Conservation (phyloP, 2,797 vertebrate species). For the Cyprinodon diabolis region DNA sequence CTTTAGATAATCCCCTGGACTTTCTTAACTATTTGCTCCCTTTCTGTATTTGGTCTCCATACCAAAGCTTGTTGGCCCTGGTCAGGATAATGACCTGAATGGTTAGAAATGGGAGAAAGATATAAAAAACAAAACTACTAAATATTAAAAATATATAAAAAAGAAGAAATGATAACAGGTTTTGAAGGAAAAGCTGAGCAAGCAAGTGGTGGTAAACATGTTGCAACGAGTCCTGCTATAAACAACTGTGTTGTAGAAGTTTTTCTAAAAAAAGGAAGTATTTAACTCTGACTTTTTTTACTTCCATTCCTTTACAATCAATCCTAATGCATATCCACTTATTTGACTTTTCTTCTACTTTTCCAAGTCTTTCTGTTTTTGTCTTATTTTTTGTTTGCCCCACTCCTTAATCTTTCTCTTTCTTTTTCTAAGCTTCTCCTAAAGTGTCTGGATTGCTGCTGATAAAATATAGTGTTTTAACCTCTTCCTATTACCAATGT, state of each 20-base stretch:
- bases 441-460: conserved; percentile 74
- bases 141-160: too few species aligned
- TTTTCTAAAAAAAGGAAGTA: background rate
- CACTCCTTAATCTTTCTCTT: background rate
- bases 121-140: too few species aligned
- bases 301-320: background rate
- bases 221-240: background rate
- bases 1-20: background rate
- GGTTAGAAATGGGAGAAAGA: too few species aligned
- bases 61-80: too few species aligned
- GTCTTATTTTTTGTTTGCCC: background rate
- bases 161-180: too few species aligned
- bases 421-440: conserved; percentile 54
- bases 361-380: background rate
- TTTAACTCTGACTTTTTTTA: background rate
- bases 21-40: too few species aligned
- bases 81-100: too few species aligned
- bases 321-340: background rate
- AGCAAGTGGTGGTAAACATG: background rate
- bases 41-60: too few species aligned
- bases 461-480: conserved; percentile 81
- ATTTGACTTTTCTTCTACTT: background rate
- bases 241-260: background rate
- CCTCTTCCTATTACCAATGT: conserved; percentile 79
- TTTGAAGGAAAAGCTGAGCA: too few species aligned